Base-by-base conservation (phyloP, 2,113 vertebrate species). In the Otus sunia region DNA sequence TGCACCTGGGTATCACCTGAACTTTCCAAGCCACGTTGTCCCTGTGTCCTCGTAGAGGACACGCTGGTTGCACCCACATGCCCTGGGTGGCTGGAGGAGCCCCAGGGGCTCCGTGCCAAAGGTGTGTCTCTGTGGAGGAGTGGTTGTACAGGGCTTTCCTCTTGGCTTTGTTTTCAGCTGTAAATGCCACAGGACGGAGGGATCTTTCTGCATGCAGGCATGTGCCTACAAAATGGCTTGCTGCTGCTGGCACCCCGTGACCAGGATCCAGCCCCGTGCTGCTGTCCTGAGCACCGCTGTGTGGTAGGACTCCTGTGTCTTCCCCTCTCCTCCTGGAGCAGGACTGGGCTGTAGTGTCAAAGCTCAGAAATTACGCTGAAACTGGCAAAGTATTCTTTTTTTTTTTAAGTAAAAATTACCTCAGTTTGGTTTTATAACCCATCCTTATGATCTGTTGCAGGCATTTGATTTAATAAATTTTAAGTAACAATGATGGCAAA, bases 21-120 rank as follows among this genome's bases (percentile, higher is more conserved):
- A 9, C 58, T 71, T 60, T 32, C 32, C 6, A 55, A 49, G 22
- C 45, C 50, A 10, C 2, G 0, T 36, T 19, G 30, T 64, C 0
- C 0, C 26, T 19, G 11, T 43, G 32, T 74, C 34, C 75, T 69
- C n/a, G 5, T 18, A 37, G 53, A 58, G 34, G 43, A 45, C 49
- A 0, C 1, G 29, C 55, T 37, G 13, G 19, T 53, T 75, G 63
- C 8, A 25, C 23, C 25, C n/a, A 12, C 2, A 0, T 62, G 34
- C 17, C 27, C 59, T 34, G 26, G 30, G 37, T 2, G 3, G 34
- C 20, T 36, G 32, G 59, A 84, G 34, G 17, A 53, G 45, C n/a
- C 12, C 34, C 30, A 9, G 13, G 20, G 7, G 26, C 45, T 78
- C 47, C 22, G 32, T 74, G 23, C 27, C 32, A 1, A 2, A 39